Base-by-base conservation (phyloP, 2,888 invertebrate species). In the Drosophila tanythrix region DNA sequence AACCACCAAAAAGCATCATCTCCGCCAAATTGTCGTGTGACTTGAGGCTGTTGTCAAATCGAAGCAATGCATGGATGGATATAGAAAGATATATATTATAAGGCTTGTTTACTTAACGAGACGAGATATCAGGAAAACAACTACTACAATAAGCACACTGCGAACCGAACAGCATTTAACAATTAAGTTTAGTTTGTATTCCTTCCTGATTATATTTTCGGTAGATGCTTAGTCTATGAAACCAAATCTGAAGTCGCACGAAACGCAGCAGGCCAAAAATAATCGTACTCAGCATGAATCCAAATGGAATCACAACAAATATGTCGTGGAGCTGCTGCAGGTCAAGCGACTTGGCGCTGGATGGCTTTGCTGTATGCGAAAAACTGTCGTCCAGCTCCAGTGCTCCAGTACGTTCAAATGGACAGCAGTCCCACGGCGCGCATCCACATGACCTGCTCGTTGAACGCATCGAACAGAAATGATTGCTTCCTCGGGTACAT, bases 401-500 rank as follows among this genome's bases (percentile, higher is more conserved):
- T 31, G 31, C 8, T 31, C 75, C 73, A 74, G 15, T 70, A 55
- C 2, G 68, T 36, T 90, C 89, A 91, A 13, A 68, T 63, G 2
- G 77, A 48, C 31, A 89, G 27, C 2, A 91, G 63, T 0, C 91
- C 91, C 3, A 74, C 83, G 7, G 86, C 78, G 0, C 77, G 71
- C 66, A 91, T 66, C 70, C 74, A 68, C 51, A 79, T 76, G 13
- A 91, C 74, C 52, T 82, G 70, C 31, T 76, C 73, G 61, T 91
- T 86, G 4, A 91, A 73, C 15, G 82, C 79, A 31, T 87, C 78
- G 15, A 80, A 70, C 15, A 91, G 82, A 46, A 73, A 89, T 1
- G 91, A 89, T 43, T 90, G 91, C 64, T 91, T 91, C 1, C 70
- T 46, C 25, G 91, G 66, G 33, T 88, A 89, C 66, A 90, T 83